These are phyloP conservation scores for Oreochromis niloticus DNA, from an alignment of 2,113 vertebrate genomes.

Conservation along the genomic window DNA sequence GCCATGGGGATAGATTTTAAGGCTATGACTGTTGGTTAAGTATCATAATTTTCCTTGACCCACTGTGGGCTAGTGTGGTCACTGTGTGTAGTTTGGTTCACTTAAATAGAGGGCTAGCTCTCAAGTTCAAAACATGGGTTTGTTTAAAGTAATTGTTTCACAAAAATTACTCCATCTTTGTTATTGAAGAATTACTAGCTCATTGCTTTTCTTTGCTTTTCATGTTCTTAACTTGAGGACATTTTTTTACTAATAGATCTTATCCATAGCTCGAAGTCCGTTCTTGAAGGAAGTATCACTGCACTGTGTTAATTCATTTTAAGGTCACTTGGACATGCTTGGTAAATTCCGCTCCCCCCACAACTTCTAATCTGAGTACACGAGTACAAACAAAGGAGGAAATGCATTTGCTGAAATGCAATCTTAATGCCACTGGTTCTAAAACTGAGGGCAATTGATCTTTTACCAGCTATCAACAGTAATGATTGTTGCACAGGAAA, in stretches of 20 bases:
- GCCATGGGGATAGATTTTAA: not conserved
- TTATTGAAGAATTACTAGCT: not conserved
- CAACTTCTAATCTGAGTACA: not conserved
- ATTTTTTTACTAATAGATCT: not conserved
- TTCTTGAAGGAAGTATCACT: not conserved
- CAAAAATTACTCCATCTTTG: accelerated
- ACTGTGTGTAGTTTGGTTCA: not conserved
- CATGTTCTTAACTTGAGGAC: not conserved
- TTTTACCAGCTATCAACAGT: not conserved
- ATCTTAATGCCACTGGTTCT: not conserved
- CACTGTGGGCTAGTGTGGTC: not conserved
- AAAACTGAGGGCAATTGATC: not conserved
- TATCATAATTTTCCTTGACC: not conserved
- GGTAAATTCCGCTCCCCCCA: not conserved
- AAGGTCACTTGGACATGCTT: not conserved
- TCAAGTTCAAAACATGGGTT: not conserved
- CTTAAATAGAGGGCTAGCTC: not conserved
- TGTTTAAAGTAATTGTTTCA: not conserved
- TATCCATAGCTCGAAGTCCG: not conserved
- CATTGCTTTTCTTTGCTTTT: not conserved
- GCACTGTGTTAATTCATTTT: not conserved
- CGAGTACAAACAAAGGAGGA: not conserved
- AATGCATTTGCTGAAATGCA: not conserved
- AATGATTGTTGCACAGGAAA: not conserved
- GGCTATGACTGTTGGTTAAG: not conserved